Base-by-base conservation (phyloP, 2,113 vertebrate genomes). In the Zingel zingel region DNA sequence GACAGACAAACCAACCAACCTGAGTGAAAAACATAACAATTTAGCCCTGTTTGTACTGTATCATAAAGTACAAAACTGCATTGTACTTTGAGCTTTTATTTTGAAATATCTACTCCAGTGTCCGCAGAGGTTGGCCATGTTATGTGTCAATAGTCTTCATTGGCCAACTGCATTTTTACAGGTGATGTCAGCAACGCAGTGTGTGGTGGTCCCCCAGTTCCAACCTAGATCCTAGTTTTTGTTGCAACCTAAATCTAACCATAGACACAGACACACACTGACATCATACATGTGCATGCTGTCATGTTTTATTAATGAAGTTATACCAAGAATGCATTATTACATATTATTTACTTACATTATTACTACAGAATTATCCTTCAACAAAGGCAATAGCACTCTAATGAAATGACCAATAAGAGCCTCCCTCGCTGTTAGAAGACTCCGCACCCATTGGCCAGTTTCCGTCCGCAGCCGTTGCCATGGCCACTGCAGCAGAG, bases 401-500 rank as follows among this genome's bases (percentile, higher is more conserved):
- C 23, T 43, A 53, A 67, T 69, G 4, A 77, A 56, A 64, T 53
- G 50, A 51, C 63, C 2, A 57, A 57, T 53, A 11, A 61, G 33
- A 78, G 19, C 33, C 64, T 68, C 50, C 47, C 15, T 65, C 30
- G 25, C 39, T 66, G 33, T 53, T 13, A 13, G 27, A 57, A 48
- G 54, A 70, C 12, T 74, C 51, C 25, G 48, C 53, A 58, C n/a
- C 64, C 64, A 54, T 61, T 57, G 71, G 80, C 39, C 69, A 69
- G 33, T 61, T 50, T 54, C 43, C 5, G 14, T 72, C 70, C 19
- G 54, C 21, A 70, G 71, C 84, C 0, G 86, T 92, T 87, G 47
- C 86, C 70, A 79, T 88, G 84, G 82, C 25, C 67, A 92, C 89
- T 25, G 43, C n/a, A 27, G 61, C 74, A 79, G 81, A 77, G 75